Evolutionary conservation across 2,113 vertebrate species (phyloP), one percentile per base, ranked within the genome.

Genomic region (Takifugu flavidus): DNA sequence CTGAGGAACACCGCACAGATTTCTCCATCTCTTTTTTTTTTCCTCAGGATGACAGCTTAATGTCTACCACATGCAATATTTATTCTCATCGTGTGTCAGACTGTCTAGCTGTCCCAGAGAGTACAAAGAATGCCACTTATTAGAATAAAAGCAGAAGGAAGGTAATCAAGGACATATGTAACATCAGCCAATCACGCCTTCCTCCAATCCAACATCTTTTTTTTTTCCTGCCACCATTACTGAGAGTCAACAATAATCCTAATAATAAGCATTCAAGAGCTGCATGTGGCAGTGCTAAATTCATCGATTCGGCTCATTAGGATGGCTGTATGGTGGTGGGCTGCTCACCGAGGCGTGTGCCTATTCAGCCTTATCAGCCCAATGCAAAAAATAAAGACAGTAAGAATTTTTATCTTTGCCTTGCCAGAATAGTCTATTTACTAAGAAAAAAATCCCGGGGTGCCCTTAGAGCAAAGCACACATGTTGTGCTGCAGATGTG

Each of bases 1-100:
- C 84, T 80, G 86, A 89, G 90, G 91, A 94, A 94, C 92, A 92
- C 93, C 93, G 92, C 93, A 94, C 91, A 92, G 92, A 95, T 95
- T 96, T 95, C 89, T 87, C 87, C 86, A 84, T 88, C 90, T 89
- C 83, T 79, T 92, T 92, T 92, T 90, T 73, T 75, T 65, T 62
- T 13, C 11, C 13, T 92, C 94, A 89, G 90, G 93, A 94, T 98
- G 97, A 99, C 95, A 98, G 94, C 95, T 96, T 98, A 98, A 99
- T 99, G 95, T 96, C 95, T 95, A 95, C 95, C 95, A 96, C 95
- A 98, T 96, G 95, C 94, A 98, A 99, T 98, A 99, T 99, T 98
- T 99, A 98, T 99, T 98, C 95, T 94, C 95, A 93, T 97, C 94
- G 93, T 94, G 94, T 98, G 95, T 98, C 97, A 99, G 95, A 95